Base-by-base conservation (phyloP, 1,140 invertebrate species). In the Camponotus floridanus region DNA sequence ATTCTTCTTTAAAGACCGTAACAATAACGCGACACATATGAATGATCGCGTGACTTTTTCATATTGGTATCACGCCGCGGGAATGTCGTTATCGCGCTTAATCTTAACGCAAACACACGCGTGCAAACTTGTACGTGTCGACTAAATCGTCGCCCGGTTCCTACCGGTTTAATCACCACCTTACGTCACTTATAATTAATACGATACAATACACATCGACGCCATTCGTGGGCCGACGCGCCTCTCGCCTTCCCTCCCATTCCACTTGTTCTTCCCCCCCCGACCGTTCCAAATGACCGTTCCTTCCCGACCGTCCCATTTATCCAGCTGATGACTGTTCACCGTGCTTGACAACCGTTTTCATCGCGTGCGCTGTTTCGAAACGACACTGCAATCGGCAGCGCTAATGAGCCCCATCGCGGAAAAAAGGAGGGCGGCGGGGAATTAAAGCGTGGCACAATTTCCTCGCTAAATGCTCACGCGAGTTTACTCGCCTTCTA, bases 251-350 rank as follows among this genome's bases (percentile, higher is more conserved):
- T 21, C 39, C 9, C 33, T 7, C 6, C 18, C 9, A 13, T 57
- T n/a, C 1, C 26, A 48, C 33, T 55, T 31, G 78, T 83, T 74
- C 33, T 31, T 61, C 36, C 21, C 9, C 21, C 9, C 13, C 8
- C 55, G 68, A 62, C 26, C 26, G 26, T 26, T 26, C 26, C 68
- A 74, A 88, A 89, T 74, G 26, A 80, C 81, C 88, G 62, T 74
- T 62, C 65, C 59, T 21, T 31, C n/a, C 18, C n/a, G 42, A 26
- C 1, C 21, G 21, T 31, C 1, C 45, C 57, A 55, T 83, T 83
- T 39, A 74, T 83, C 79, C 74, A 61, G 42, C 21, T 31, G 55
- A 83, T 71, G 79, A 62, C 68, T 11, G 51, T 42, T 45, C 64
- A 21, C 15, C 51, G 33, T 73, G 26, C 26, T 26, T 26, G 0